phyloP scores from a whole-genome alignment of 2,888 invertebrate genomes.

The Heteromyza rotundicornis region DNA sequence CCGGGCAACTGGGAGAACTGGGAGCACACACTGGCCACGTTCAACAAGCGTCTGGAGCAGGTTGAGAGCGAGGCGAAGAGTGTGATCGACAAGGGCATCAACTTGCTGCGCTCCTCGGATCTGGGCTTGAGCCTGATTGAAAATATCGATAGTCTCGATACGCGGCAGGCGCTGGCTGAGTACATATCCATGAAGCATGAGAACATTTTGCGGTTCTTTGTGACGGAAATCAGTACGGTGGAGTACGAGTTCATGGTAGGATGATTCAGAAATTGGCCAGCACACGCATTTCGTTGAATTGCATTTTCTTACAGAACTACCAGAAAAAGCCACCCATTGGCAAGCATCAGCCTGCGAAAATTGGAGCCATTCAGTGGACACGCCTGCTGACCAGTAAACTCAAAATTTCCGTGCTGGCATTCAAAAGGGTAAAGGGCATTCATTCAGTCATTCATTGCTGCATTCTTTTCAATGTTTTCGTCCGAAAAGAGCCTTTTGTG shows the following conservation, averaged over 20 bases:
- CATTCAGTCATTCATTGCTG: constrained; percentile 11
- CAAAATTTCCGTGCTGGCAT: constrained; percentile 80
- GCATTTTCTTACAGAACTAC: constrained; percentile 34
- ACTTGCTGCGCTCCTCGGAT: constrained; percentile 79
- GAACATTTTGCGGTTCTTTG: constrained; percentile 82
- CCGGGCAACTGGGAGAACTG: constrained; percentile 82
- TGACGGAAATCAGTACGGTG: constrained; percentile 77
- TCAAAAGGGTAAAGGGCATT: constrained; percentile 69
- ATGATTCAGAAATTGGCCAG: neutral
- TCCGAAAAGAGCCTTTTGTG: neutral
- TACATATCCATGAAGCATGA: constrained; percentile 83
- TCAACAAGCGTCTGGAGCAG: constrained; percentile 75
- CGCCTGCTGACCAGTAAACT: constrained; percentile 79
- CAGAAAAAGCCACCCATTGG: constrained; percentile 64
- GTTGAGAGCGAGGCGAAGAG: constrained; percentile 82
- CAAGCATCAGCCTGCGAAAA: constrained; percentile 78
- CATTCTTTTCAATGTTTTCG: neutral
- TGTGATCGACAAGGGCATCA: constrained; percentile 87
- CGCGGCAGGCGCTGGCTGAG: constrained; percentile 74
- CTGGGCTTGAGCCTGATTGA: constrained; percentile 80
- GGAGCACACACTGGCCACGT: constrained; percentile 81
- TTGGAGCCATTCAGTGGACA: constrained; percentile 87
- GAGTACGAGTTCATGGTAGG: constrained; percentile 75
- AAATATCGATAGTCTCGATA: constrained; percentile 81
- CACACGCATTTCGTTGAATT: neutral